Evolutionary conservation across 2,797 vertebrate species (phyloP).

Genomic region (Neostethus bicornis): DNA sequence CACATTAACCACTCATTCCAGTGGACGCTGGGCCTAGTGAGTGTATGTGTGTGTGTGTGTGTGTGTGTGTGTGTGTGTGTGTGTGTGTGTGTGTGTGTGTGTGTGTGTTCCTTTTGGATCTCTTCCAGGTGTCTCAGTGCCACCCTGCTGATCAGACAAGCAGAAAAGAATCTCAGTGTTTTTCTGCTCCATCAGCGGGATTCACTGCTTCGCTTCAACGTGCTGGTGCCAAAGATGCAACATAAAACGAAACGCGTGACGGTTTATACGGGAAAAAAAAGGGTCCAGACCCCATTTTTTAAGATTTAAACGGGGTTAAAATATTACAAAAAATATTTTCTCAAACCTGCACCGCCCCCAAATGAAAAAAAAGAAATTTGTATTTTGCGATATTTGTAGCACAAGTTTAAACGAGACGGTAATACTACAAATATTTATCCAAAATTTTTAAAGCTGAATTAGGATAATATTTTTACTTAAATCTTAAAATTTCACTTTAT

Average conservation of each 20-base stretch:
- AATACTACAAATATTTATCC: too few relatives aligned
- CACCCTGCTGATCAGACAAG: constrained; percentile 72
- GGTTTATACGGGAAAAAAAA: background rate
- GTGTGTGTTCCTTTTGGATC: constrained; percentile 60
- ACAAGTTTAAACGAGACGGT: too few relatives aligned
- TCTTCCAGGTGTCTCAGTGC: constrained; percentile 72
- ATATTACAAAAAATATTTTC: too few relatives aligned
- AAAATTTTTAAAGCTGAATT: too few relatives aligned
- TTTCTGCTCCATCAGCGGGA: constrained; percentile 81
- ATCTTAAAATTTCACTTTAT: too few relatives aligned
- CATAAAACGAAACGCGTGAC: background rate
- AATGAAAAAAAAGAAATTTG: too few relatives aligned
- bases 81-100: constrained; percentile 11
- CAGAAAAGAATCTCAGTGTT: constrained; percentile 83
- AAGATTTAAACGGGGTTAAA: background rate
- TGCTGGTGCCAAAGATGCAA: constrained; percentile 80
- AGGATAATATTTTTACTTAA: too few relatives aligned
- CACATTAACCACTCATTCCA: constrained; percentile 61
- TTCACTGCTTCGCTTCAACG: constrained; percentile 74
- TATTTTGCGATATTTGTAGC: too few relatives aligned
- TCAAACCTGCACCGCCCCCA: too few relatives aligned
- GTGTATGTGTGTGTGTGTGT: constrained; percentile 9
- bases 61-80: constrained; percentile 9
- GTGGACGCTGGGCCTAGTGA: constrained; percentile 31
- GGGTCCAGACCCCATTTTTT: background rate